Conservation (phyloP, 2,888 invertebrate species). For the Drosophila quinaria region DNA sequence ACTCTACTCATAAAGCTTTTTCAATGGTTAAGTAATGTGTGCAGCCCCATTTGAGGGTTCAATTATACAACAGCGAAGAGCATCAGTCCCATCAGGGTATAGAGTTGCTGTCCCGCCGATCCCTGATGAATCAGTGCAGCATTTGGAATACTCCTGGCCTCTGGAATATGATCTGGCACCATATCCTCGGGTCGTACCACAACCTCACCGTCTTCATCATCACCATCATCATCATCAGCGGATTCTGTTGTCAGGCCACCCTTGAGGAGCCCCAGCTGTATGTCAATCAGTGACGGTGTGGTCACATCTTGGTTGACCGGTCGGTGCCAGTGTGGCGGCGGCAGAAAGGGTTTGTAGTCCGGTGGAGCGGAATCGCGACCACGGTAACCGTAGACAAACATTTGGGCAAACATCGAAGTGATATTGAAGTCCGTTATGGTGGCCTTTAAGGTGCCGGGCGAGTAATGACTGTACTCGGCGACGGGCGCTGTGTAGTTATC, state of each 20-base stretch:
- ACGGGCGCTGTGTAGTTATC: conserved; percentile 60
- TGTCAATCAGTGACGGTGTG: conserved; percentile 48
- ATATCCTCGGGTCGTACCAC: conserved; percentile 53
- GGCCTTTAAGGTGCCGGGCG: conserved; percentile 79
- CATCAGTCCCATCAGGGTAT: conserved; percentile 56
- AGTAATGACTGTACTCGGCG: conserved; percentile 79
- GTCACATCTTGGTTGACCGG: conserved; percentile 21
- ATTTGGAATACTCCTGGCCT: conserved; percentile 18
- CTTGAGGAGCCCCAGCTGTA: conserved; percentile 59
- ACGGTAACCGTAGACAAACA: conserved; percentile 81
- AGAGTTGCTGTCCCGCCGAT: conserved; percentile 29
- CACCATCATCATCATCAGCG: conserved; percentile 6
- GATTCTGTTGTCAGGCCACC: conserved; percentile 35
- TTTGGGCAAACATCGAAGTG: conserved; percentile 76
- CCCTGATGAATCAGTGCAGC: conserved; percentile 31
- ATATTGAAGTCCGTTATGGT: conserved; percentile 73
- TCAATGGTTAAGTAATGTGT: conserved; percentile 47
- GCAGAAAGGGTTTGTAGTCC: conserved; percentile 68
- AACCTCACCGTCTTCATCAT: conserved; percentile 16
- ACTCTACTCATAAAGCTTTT: conserved; percentile 65
- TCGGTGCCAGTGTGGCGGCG: conserved; percentile 41
- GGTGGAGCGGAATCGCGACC: conserved; percentile 59
- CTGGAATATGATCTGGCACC: conserved; percentile 30
- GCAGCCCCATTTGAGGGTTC: not conserved
- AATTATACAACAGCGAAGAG: conserved; percentile 48